A percentile compares a stretch with the other conserved stretches of the same genome.
Evolutionary conservation across 1,140 invertebrate genomes (phyloP).

Genomic region (Agrilus planipennis): DNA sequence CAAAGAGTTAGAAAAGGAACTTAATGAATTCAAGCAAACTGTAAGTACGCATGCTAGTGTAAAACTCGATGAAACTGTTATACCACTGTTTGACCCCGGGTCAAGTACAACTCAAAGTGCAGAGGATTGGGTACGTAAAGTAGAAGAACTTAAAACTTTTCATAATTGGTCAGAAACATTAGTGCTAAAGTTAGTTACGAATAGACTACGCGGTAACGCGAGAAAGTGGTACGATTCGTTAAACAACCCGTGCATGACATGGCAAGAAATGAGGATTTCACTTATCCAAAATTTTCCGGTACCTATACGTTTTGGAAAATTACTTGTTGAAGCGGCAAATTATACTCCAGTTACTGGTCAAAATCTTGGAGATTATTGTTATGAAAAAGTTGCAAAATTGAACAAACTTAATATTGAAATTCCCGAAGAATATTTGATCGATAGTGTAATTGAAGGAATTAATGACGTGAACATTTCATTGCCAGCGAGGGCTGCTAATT

Average conservation of each 20-base stretch:
- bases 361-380: conserved; percentile 1
- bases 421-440: conserved; percentile 1
- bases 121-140: background rate
- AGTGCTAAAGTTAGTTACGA: background rate
- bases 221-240: background rate
- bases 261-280: background rate
- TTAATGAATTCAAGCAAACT: too few relatives aligned
- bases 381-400: background rate
- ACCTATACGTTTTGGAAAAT: background rate
- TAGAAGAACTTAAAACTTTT: background rate
- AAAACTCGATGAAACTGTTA: background rate
- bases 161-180: background rate
- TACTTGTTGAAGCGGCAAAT: background rate
- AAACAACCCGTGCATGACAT: background rate
- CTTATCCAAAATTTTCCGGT: background rate
- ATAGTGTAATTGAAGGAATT: background rate
- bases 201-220: background rate
- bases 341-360: background rate
- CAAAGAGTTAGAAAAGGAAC: too few relatives aligned
- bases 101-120: background rate
- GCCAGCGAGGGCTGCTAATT: background rate
- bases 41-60: too few relatives aligned
- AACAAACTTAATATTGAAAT: background rate
- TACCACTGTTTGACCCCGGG: background rate
- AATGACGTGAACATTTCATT: background rate